A percentile compares a stretch with the other conserved stretches of the same genome.
Conservation (phyloP, 2,888 invertebrate species). For the Parnassius orleans region DNA sequence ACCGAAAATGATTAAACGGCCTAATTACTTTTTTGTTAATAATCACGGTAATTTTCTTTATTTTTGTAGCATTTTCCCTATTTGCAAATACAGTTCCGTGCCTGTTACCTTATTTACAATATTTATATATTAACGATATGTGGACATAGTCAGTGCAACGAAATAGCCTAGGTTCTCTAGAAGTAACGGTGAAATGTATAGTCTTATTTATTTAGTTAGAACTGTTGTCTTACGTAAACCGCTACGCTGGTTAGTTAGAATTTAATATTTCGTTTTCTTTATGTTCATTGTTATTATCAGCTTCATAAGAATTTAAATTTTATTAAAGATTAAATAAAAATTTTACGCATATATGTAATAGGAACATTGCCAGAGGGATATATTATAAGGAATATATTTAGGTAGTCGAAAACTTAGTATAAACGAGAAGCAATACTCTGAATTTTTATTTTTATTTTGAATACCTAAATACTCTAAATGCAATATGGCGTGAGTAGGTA, state of each 20-base stretch:
- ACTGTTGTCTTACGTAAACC: slow-evolving; percentile 45
- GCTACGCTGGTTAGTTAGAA: slow-evolving; percentile 46
- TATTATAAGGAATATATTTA: slow-evolving; percentile 61
- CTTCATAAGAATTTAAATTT: slow-evolving; percentile 17
- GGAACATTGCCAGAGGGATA: slow-evolving; percentile 75
- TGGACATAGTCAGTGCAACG: slow-evolving; percentile 17
- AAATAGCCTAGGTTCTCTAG: slow-evolving; percentile 23
- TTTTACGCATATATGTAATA: slow-evolving; percentile 38
- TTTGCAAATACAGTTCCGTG: background rate
- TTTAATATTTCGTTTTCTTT: slow-evolving; percentile 26
- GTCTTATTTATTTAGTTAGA: slow-evolving; percentile 57
- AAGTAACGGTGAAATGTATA: slow-evolving; percentile 38
- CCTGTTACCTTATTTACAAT: background rate
- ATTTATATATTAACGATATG: slow-evolving; percentile 18
- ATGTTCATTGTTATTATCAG: slow-evolving; percentile 41
- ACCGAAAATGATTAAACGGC: background rate
- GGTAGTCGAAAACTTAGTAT: slow-evolving; percentile 77
- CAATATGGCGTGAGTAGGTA: slow-evolving; percentile 47
- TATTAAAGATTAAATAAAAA: slow-evolving; percentile 5
- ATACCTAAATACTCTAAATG: slow-evolving; percentile 69
- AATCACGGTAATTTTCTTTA: background rate
- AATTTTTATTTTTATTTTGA: slow-evolving; percentile 61
- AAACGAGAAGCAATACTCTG: slow-evolving; percentile 80
- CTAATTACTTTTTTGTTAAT: background rate
- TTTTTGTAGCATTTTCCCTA: slow-evolving; percentile 10